Evolutionary conservation across 2,888 invertebrate genomes (phyloP).

Genomic region (Drosophila quinaria): DNA sequence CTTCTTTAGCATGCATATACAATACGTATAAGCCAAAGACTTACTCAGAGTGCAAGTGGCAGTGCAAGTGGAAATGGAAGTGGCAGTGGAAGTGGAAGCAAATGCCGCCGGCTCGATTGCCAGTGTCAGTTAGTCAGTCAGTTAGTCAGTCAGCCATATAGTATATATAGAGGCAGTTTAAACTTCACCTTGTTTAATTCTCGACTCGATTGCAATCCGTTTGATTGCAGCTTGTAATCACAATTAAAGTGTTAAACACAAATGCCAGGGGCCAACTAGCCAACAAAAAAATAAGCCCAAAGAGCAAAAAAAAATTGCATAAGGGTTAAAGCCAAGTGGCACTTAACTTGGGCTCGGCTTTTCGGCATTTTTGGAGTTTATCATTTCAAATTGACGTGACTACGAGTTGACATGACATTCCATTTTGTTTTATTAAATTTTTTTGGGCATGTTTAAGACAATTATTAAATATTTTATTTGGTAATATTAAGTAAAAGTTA

Average conservation of each 20-base stretch:
- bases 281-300: constrained; percentile 18
- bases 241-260: constrained; percentile 83
- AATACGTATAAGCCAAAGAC: constrained; percentile 55
- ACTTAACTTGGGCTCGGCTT: constrained; percentile 45
- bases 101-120: constrained; percentile 67
- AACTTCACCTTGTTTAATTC: constrained; percentile 6
- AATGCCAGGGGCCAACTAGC: constrained; percentile 76
- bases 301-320: constrained; percentile 31
- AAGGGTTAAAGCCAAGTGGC: constrained; percentile 70
- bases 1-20: constrained; percentile 63
- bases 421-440: constrained; percentile 3
- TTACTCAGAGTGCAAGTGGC: constrained; percentile 27
- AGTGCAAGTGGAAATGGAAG: constrained; percentile 42
- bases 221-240: constrained; percentile 81
- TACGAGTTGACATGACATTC: constrained; percentile 64
- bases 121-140: constrained; percentile 46
- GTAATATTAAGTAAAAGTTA: too few species aligned
- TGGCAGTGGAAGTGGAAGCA: constrained; percentile 45
- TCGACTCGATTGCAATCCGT: constrained; percentile 45
- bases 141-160: background rate
- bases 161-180: constrained; percentile 6
- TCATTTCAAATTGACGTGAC: constrained; percentile 71
- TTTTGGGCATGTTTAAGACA: background rate
- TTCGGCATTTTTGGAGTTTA: constrained; percentile 48
- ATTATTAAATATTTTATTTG: background rate